These are phyloP conservation scores for Endotricha flammealis DNA, from an alignment of 2,888 invertebrate genomes.

Conservation along the genomic window DNA sequence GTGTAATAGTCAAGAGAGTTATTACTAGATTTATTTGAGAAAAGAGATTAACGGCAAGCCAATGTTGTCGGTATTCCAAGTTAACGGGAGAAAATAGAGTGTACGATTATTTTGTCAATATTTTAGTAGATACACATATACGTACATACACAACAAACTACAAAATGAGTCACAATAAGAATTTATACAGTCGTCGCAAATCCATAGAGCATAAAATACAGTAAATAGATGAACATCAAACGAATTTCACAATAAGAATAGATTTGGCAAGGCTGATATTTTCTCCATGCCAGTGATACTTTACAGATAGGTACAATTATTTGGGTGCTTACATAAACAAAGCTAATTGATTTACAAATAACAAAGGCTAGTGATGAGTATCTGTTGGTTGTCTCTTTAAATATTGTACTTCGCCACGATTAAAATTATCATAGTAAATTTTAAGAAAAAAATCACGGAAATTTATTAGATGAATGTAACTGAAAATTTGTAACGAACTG, in stretches of 20 bases:
- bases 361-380: constrained; percentile 19
- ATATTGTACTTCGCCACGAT: background rate
- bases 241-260: background rate
- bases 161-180: constrained; percentile 69
- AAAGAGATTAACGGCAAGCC: constrained; percentile 36
- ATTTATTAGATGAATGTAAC: background rate
- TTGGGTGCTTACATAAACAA: constrained; percentile 4
- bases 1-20: constrained; percentile 14
- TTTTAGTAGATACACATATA: constrained; percentile 72
- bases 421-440: background rate
- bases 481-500: background rate
- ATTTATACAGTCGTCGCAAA: constrained; percentile 71
- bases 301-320: background rate
- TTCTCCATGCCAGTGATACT: constrained; percentile 2
- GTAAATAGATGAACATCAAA: constrained; percentile 11
- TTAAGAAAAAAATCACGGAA: background rate
- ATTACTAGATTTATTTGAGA: constrained; percentile 17
- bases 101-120: constrained; percentile 57
- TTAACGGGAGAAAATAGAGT: constrained; percentile 60
- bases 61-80: constrained; percentile 66
- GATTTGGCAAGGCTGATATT: background rate
- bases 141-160: constrained; percentile 76
- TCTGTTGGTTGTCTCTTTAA: constrained; percentile 19
- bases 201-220: constrained; percentile 54
- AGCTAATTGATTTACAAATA: background rate